A percentile compares a stretch with the other conserved stretches of the same genome.
Evolutionary conservation across 2,888 invertebrate species (phyloP).

Genomic region (Caenorhabditis sinica): DNA sequence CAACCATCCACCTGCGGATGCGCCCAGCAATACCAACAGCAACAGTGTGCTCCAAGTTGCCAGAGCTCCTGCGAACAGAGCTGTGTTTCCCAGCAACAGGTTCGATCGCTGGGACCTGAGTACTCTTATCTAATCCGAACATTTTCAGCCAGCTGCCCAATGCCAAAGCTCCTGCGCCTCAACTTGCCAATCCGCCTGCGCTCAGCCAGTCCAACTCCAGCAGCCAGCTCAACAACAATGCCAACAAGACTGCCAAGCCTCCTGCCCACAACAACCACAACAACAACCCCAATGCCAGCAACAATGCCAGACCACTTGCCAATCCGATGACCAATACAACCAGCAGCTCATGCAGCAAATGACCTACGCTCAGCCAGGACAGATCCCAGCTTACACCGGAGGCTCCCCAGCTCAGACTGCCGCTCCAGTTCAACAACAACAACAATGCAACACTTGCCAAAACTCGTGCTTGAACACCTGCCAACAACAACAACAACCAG

Average conservation of each 20-base stretch:
- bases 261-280: constrained; percentile 55
- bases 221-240: constrained; percentile 66
- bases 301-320: constrained; percentile 68
- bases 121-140: not conserved
- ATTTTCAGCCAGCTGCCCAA: constrained; percentile 51
- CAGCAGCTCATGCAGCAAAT: constrained; percentile 70
- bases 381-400: constrained; percentile 64
- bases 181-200: constrained; percentile 66
- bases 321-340: constrained; percentile 69
- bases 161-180: constrained; percentile 67
- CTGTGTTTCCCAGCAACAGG: constrained; percentile 69
- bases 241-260: constrained; percentile 65
- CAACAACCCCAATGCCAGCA: constrained; percentile 65
- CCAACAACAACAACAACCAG: constrained; percentile 58
- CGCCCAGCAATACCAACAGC: constrained; percentile 67
- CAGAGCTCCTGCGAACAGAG: constrained; percentile 67
- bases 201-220: constrained; percentile 51
- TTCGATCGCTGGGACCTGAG: not conserved
- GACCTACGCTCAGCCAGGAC: constrained; percentile 72
- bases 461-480: constrained; percentile 67
- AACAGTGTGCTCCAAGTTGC: constrained; percentile 68
- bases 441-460: constrained; percentile 70
- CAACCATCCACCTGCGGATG: constrained; percentile 68
- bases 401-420: constrained; percentile 47
- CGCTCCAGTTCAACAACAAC: constrained; percentile 54